Conservation (phyloP, 2,113 vertebrate genomes). For the Peromyscus californicus region DNA sequence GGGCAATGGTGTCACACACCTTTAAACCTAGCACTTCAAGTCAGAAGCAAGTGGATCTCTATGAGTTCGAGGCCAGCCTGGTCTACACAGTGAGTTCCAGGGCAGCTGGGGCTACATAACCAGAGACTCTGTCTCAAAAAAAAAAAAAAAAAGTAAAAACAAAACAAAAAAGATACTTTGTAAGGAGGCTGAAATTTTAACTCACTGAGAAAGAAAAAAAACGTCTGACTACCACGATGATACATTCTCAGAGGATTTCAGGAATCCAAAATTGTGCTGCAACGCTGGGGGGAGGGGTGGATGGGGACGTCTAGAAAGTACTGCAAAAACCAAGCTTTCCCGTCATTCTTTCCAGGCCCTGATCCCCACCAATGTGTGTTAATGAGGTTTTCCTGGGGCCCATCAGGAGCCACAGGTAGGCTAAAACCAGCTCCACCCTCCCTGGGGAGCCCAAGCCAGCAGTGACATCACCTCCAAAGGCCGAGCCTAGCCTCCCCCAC, state of each 20-base stretch:
- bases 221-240: neutral
- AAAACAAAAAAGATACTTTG: neutral
- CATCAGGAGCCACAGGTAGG: slow-evolving; percentile 76
- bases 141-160: neutral
- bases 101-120: neutral
- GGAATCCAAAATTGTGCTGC: slow-evolving; percentile 51
- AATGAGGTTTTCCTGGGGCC: slow-evolving; percentile 70
- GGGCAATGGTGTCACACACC: no score
- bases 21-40: neutral
- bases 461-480: slow-evolving; percentile 78
- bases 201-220: neutral
- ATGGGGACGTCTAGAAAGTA: neutral
- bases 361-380: slow-evolving; percentile 16
- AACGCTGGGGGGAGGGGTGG: neutral
- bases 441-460: slow-evolving; percentile 53
- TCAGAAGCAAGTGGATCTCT: neutral
- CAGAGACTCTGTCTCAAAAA: neutral
- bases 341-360: slow-evolving; percentile 63
- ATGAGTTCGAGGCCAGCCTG: neutral
- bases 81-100: neutral
- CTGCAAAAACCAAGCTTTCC: slow-evolving; percentile 18
- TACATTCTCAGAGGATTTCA: slow-evolving; percentile 48
- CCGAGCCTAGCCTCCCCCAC: neutral
- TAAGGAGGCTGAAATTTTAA: neutral
- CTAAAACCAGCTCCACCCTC: slow-evolving; percentile 64